These are phyloP conservation scores for Leucoma salicis DNA, from an alignment of 2,888 invertebrate genomes.

Conservation along the genomic window DNA sequence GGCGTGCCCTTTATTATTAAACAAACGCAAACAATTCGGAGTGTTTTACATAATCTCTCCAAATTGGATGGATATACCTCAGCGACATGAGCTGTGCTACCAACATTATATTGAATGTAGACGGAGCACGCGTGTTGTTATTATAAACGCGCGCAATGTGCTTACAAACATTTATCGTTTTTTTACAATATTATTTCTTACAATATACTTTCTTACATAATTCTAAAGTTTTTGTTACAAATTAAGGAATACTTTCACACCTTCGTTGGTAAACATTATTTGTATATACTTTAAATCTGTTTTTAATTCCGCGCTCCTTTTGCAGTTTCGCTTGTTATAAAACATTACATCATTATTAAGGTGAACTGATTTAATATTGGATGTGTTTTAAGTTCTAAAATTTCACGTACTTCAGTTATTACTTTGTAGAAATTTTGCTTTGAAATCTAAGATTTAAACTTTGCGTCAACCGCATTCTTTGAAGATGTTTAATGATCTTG, in stretches of 20 bases:
- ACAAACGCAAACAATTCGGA: constrained; percentile 60
- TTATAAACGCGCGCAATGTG: constrained; percentile 21
- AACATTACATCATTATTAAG: neutral
- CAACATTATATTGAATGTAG: constrained; percentile 27
- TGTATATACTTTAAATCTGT: no score
- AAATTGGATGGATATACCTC: constrained; percentile 55
- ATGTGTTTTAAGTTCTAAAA: neutral
- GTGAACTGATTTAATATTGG: neutral
- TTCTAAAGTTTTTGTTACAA: constrained; percentile 22
- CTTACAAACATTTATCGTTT: constrained; percentile 29
- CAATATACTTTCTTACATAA: neutral
- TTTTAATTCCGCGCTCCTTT: no score
- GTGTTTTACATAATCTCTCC: constrained; percentile 64
- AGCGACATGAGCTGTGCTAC: constrained; percentile 31
- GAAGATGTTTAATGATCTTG: constrained; percentile 32
- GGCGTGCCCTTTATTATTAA: constrained; percentile 56
- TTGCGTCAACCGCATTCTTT: constrained; percentile 17
- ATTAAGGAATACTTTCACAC: constrained; percentile 13
- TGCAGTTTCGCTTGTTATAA: no score
- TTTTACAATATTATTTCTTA: constrained; percentile 20
- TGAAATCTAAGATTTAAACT: constrained; percentile 24
- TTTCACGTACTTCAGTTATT: neutral
- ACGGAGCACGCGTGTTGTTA: constrained; percentile 21
- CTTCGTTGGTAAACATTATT: no score
- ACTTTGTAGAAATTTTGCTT: constrained; percentile 10